Base-by-base conservation (phyloP, 2,888 invertebrate genomes). In the Coenonympha arcania region DNA sequence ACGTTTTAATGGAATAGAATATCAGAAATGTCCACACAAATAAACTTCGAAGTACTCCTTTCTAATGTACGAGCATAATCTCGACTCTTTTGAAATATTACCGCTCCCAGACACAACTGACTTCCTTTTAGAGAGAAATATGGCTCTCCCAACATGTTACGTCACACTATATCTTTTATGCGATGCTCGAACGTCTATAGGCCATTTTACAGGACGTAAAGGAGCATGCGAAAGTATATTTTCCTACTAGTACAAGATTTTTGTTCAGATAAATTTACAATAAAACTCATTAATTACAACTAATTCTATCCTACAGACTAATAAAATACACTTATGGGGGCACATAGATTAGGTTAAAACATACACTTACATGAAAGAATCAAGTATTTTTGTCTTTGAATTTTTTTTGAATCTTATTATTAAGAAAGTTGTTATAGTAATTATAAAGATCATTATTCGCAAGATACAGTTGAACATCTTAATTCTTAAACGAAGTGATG, bases 71-170 rank as follows among this genome's bases (percentile, higher is more conserved):
- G 26, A 39, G 42, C 48, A 34, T 53, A 52, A 47, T 53, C 55
- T 53, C 47, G 41, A 15, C 36, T 45, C 47, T 22, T 36, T 34
- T 36, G 47, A 48, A 50, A 53, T 55, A 50, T 55, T 34, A 50
- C 42, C 43, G 39, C 44, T 50, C 44, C 31, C 16, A 49, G 47
- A 55, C 53, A 55, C 40, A 47, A 40, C 49, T 52, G 47, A 57
- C 57, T 55, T 55, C 56, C 56, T 55, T 50, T 55, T 52, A 45
- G 43, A 43, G 51, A 51, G 55, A 58, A 55, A 57, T 58, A 57
- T 57, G 51, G 52, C 50, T 54, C 44, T 41, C 44, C 51, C 52
- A 55, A 54, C 55, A 48, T 57, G 53, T 57, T 55, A 55, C 55
- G 48, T 46, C 48, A 55, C 43, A 48, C 41, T 48, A 48, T 58